Evolutionary conservation across 1,140 invertebrate genomes (phyloP), one percentile per base, ranked within the genome.

Genomic region (Argopecten irradians): DNA sequence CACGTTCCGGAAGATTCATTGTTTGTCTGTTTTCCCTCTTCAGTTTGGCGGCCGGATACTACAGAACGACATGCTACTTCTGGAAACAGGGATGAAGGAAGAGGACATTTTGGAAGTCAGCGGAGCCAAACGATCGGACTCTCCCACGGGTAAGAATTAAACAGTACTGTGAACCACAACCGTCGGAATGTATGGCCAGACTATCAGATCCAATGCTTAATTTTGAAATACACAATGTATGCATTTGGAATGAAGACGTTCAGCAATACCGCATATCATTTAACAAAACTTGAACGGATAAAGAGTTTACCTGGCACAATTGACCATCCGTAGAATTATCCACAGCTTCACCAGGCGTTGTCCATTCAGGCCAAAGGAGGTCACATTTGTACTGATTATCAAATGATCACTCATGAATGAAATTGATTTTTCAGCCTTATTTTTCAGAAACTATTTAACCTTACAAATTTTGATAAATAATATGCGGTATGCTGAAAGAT

Each of bases 21-120:
- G 22, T 3, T 71, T 1, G 22, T 19, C 2, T 71, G 1, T 71
- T 3, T 71, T 11, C 22, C 11, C 11, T 22, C 19, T 34, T 28
- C 35, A 35, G 35, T 5, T 35, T 84, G 34, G n/a, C 13, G 36
- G 83, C 22, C 36, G 34, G 14, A 9, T 9, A 28, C 16, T 84
- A 7, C 83, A 36, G 34, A 84, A 84, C 34, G 34, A 34, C n/a
- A 33, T 22, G 34, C 34, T 55, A 36, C 32, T 88, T 0, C 85
- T 82, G 82, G 87, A 88, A 35, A 71, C 35, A 33, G 41, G 46
- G 0, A 46, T 85, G 32, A 36, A 34, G 36, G 84, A 85, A n/a
- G 87, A 88, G 39, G 82, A 46, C 36, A 83, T 85, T 13, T 28
- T 88, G 22, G 87, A 88, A n/a, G 83, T 88, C 14, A 34, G 22